These are phyloP conservation scores for Rhingia rostrata DNA, from an alignment of 2,888 invertebrate species.

Conservation along the genomic window DNA sequence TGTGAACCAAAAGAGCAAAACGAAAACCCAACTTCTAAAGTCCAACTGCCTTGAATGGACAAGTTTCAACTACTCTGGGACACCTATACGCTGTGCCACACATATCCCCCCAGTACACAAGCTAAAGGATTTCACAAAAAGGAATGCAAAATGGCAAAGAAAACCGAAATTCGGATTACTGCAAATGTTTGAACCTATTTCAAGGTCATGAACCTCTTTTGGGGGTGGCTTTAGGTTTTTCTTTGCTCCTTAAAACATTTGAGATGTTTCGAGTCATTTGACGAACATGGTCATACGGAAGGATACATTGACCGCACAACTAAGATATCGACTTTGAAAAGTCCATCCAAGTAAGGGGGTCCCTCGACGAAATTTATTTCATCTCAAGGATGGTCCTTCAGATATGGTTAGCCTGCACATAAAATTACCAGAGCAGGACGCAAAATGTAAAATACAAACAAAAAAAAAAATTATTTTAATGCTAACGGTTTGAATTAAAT, in stretches of 20 bases:
- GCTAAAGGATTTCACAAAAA: neutral
- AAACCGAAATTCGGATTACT: slow-evolving; percentile 3
- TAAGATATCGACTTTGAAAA: no score
- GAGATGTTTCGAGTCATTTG: neutral
- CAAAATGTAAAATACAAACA: neutral
- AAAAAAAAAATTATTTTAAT: neutral
- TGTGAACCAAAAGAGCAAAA: neutral
- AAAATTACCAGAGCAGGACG: neutral
- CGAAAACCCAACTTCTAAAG: neutral
- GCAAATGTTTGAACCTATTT: slow-evolving; percentile 41
- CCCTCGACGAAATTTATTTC: no score
- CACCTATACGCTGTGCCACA: neutral
- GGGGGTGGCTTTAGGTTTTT: slow-evolving; percentile 1
- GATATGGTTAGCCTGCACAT: neutral
- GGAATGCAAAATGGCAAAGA: neutral
- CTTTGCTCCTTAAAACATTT: neutral
- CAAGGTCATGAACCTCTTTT: slow-evolving; percentile 55
- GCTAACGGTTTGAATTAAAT: slow-evolving; percentile 36
- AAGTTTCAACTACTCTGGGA: neutral
- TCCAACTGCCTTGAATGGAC: neutral
- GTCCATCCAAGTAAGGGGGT: no score
- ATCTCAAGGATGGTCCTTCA: no score
- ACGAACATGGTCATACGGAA: no score
- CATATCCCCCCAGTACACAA: neutral
- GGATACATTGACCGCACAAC: no score